Evolutionary conservation across 1,140 invertebrate species (phyloP), one percentile per base, ranked within the genome.

Genomic region (Drosophila novamexicana): DNA sequence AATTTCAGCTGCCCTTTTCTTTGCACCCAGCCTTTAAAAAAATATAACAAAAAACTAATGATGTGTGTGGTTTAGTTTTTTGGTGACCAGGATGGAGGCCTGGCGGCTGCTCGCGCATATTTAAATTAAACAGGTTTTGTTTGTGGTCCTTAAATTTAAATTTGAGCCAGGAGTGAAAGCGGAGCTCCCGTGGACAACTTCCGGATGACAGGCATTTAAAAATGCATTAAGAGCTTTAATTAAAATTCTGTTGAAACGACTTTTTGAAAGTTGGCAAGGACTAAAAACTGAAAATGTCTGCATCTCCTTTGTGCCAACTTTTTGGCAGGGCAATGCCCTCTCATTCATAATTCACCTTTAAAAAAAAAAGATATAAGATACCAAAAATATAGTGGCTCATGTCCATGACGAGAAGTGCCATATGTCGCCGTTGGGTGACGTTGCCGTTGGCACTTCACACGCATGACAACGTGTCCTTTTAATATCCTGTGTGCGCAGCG

Each of bases 391-490:
- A 65, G 52, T 34, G 61, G 61, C 37, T 42, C 22, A 67, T 59
- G 56, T 54, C 73, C 58, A 52, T 22, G 67, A 39, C 58, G 72
- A 88, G 76, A 82, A 72, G 39, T 62, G 71, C 57, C 83, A 83
- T 88, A 83, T 88, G 83, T 71, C 70, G 67, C 82, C 63, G 68
- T 16, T 58, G 39, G 59, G 37, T 45, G 40, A 42, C 59, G 62
- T 36, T 59, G 66, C 76, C 61, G 70, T 75, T 74, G 72, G 83
- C 76, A 79, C 68, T 88, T 79, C 73, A 77, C 76, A 88, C 82
- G 82, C 82, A 77, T 82, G 82, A 88, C 76, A 88, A 88, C 83
- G 66, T 83, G 79, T 88, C 76, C 83, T 83, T 86, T 88, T 86
- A 88, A 86, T 86, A 86, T 88, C 83, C 83, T 83, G 83, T 40